Base-by-base conservation (phyloP, 2,888 invertebrate genomes). In the Trichogramma evanescens region DNA sequence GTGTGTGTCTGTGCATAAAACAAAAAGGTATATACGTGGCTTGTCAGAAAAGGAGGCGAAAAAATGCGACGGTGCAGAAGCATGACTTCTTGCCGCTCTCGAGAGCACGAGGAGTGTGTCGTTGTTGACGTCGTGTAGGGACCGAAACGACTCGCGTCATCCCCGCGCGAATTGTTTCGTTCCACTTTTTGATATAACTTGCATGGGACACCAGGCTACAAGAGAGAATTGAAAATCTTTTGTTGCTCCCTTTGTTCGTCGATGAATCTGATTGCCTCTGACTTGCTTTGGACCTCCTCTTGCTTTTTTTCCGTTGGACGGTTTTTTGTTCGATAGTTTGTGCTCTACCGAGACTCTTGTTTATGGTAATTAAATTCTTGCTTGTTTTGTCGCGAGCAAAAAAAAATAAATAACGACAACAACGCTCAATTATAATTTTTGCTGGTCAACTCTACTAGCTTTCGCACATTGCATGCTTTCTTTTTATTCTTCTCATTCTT, bases 141-240 rank as follows among this genome's bases (percentile, higher is more conserved):
- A 61, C 54, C 64, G 55, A 59, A 61, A 61, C 59, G 58, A 49
- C 59, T 38, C 38, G 6, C 51, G 64, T 67, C 59, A 51, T 58
- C 65, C 63, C 60, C 13, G 13, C 64, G 62, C 66, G 64, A 70
- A 69, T 71, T 69, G 69, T 68, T 71, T 70, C 69, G 71, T 71
- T 68, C 69, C 70, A 70, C 69, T 69, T 71, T 67, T 64, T 62
- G 56, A 61, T 58, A 54, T 48, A 41, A 13, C 50, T 49, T 44
- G 49, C 44, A 13, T 13, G 52, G 5, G n/a, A 46, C 10, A 13
- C 46, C 13, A 10, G 10, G 5, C 5, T 13, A 44, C 52, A 43
- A 55, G 44, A 40, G 59, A 45, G 56, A 63, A 61, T 61, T 63
- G 63, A 63, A 63, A 61, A 59, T 61, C 55, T 51, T 63, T 61